phyloP scores from a whole-genome alignment of 2,888 invertebrate genomes.

The Volucella bombylans region DNA sequence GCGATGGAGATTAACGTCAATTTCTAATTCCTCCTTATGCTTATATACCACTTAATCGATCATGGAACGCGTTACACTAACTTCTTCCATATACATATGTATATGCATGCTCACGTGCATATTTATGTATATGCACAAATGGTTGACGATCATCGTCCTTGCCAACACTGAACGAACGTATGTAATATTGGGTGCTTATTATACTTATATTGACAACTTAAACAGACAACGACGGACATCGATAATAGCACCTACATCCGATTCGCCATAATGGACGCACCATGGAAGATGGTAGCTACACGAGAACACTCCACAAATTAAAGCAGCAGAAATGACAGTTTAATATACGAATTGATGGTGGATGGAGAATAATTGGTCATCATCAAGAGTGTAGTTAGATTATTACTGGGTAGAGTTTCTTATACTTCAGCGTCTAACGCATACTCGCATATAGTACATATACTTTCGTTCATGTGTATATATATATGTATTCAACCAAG shows the following conservation, averaged over 20 bases:
- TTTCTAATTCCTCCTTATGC: not conserved
- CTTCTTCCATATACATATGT: not conserved
- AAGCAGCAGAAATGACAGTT: slow-evolving; percentile 56
- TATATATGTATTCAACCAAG: no score
- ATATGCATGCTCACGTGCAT: no score
- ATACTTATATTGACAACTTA: slow-evolving; percentile 23
- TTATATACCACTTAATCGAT: not conserved
- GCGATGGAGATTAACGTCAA: slow-evolving; percentile 37
- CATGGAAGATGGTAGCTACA: not conserved
- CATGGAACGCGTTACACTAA: slow-evolving; percentile 17
- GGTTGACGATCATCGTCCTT: slow-evolving; percentile 34
- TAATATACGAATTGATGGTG: slow-evolving; percentile 48
- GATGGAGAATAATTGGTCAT: slow-evolving; percentile 48
- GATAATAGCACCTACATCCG: slow-evolving; percentile 63
- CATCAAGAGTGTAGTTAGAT: slow-evolving; percentile 49
- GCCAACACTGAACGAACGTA: not conserved
- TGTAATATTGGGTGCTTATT: slow-evolving; percentile 32
- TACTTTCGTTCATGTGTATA: no score
- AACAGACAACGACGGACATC: slow-evolving; percentile 29
- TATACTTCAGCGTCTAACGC: slow-evolving; percentile 27
- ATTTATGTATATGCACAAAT: not conserved
- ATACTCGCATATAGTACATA: no score
- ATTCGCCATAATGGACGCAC: not conserved
- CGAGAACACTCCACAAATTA: slow-evolving; percentile 35
- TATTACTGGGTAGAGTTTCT: slow-evolving; percentile 19